A percentile compares a stretch with the other conserved stretches of the same genome.
phyloP scores from a whole-genome alignment of 2,113 vertebrate genomes.

The Pseudonaja textilis region DNA sequence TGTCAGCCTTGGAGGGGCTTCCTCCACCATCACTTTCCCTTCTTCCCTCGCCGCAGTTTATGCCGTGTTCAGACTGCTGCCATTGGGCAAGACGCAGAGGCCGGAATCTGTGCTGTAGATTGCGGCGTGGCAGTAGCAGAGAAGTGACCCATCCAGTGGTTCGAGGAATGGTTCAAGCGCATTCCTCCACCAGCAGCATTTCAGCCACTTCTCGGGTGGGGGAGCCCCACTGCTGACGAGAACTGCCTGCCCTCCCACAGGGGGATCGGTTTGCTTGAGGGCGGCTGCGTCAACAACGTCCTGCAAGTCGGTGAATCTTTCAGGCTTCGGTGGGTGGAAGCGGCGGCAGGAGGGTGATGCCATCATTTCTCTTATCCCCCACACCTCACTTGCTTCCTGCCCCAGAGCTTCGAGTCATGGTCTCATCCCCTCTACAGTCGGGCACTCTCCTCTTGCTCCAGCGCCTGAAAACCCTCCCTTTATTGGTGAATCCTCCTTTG shows the following conservation, averaged over 20 bases:
- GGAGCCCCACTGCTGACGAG: slow-evolving; percentile 58
- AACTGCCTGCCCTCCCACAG: slow-evolving; percentile 88
- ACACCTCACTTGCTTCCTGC: background rate
- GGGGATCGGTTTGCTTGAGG: slow-evolving; percentile 88
- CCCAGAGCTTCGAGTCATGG: slow-evolving; percentile 39
- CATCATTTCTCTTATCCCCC: background rate
- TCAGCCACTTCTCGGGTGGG: too few species aligned
- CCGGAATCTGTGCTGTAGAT: too few species aligned
- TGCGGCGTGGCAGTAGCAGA: too few species aligned
- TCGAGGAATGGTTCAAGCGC: too few species aligned
- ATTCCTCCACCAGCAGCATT: too few species aligned
- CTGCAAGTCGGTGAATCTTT: slow-evolving; percentile 93
- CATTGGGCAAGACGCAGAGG: too few species aligned
- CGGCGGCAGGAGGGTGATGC: background rate
- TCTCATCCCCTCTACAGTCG: background rate
- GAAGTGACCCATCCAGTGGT: too few species aligned
- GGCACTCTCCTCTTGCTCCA: background rate
- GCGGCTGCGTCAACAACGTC: slow-evolving; percentile 93
- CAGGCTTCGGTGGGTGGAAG: background rate
- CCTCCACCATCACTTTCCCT: too few species aligned
- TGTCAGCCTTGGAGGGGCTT: too few species aligned
- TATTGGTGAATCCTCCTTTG: too few species aligned
- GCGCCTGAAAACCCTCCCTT: background rate
- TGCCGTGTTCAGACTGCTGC: too few species aligned
- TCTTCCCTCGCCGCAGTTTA: too few species aligned